These are phyloP conservation scores for Clostera curtula DNA, from an alignment of 2,888 invertebrate species.

Conservation along the genomic window DNA sequence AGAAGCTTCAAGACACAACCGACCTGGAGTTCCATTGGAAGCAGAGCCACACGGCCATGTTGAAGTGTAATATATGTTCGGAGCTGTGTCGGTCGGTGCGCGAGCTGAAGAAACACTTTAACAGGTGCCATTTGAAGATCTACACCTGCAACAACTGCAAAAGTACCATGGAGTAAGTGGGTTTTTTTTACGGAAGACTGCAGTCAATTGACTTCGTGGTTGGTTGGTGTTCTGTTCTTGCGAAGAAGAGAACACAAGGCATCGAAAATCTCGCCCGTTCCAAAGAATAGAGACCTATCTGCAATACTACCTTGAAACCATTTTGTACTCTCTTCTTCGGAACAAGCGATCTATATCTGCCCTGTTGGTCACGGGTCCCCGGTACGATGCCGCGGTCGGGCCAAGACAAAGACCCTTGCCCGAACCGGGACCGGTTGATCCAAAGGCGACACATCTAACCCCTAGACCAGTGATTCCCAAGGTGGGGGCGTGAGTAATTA, in stretches of 20 bases:
- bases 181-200: too few species aligned
- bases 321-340: too few species aligned
- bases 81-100: constrained; percentile 15
- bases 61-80: constrained; percentile 27
- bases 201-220: neutral
- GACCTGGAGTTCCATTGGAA: constrained; percentile 14
- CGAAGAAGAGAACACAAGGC: constrained; percentile 1
- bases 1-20: neutral
- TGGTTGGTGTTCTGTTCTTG: neutral
- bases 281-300: too few species aligned
- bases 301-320: too few species aligned
- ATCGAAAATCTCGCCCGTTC: constrained; percentile 2
- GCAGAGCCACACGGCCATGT: constrained; percentile 7
- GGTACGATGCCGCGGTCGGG: too few species aligned
- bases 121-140: constrained; percentile 19
- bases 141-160: constrained; percentile 31
- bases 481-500: too few species aligned
- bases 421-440: too few species aligned
- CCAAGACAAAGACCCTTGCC: too few species aligned
- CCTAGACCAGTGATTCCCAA: too few species aligned
- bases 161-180: constrained; percentile 27
- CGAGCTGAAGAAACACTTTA: constrained; percentile 23
- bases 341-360: too few species aligned
- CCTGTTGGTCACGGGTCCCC: too few species aligned
- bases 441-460: too few species aligned